These are phyloP conservation scores for Tillus elongatus DNA, from an alignment of 2,888 invertebrate species.

Conservation along the genomic window DNA sequence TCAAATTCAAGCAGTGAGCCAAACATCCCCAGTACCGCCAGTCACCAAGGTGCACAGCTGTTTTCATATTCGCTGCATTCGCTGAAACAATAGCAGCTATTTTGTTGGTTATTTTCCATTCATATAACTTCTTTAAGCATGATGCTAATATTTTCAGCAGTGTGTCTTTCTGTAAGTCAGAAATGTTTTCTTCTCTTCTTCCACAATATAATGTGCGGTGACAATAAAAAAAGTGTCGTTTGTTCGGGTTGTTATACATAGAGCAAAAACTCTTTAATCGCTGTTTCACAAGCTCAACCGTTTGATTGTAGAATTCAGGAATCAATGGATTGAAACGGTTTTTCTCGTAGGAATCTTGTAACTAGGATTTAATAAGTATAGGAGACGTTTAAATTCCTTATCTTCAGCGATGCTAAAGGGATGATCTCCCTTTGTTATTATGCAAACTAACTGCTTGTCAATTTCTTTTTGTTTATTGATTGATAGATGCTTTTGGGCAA, in stretches of 20 bases:
- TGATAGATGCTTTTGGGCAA: conserved; percentile 13
- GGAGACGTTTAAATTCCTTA: conserved; percentile 26
- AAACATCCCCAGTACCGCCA: conserved; percentile 15
- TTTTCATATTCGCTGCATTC: conserved; percentile 17
- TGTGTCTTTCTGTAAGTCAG: conserved; percentile 18
- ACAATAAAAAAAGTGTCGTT: conserved; percentile 16
- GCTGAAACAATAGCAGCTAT: conserved; percentile 23
- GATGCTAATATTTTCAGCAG: conserved; percentile 19
- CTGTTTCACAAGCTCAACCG: conserved; percentile 10
- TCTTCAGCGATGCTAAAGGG: conserved; percentile 30
- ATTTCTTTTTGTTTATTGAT: conserved; percentile 16
- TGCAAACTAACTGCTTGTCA: conserved; percentile 22
- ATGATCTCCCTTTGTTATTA: conserved; percentile 29
- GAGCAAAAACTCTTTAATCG: conserved; percentile 17
- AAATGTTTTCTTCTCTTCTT: neutral
- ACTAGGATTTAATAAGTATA: conserved; percentile 19
- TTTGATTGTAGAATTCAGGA: conserved; percentile 19
- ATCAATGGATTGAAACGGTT: conserved; percentile 19
- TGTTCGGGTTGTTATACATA: conserved; percentile 22
- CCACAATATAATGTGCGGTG: conserved; percentile 1
- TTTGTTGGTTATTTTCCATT: conserved; percentile 23
- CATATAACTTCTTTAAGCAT: conserved; percentile 13
- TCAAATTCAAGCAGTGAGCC: conserved; percentile 16
- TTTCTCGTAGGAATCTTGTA: conserved; percentile 22
- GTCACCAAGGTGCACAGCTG: conserved; percentile 11